Evolutionary conservation across 2,113 vertebrate species (phyloP).

Genomic region (Marmota flaviventris): DNA sequence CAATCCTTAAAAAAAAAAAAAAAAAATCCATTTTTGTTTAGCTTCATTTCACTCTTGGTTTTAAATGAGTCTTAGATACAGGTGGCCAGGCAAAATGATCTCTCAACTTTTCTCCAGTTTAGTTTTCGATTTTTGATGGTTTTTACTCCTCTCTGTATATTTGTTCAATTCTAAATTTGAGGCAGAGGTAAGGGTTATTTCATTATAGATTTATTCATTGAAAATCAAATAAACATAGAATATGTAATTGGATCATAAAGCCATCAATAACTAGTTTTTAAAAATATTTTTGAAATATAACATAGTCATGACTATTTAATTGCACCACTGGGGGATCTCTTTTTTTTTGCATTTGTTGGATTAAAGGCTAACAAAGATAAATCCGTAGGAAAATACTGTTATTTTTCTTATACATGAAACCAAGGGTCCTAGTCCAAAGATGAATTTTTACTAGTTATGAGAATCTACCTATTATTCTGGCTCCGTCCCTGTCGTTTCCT

Average conservation of each 20-base stretch:
- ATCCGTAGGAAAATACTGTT: constrained; percentile 38
- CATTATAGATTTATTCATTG: neutral
- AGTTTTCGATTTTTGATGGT: neutral
- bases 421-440: neutral
- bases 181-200: neutral
- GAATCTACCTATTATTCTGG: neutral
- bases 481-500: constrained; percentile 14
- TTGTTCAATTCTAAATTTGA: neutral
- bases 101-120: constrained; percentile 24
- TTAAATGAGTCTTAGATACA: constrained; percentile 40
- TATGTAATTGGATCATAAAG: constrained; percentile 3
- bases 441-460: constrained; percentile 13
- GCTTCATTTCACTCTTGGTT: constrained; percentile 38
- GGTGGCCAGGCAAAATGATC: neutral
- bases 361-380: constrained; percentile 33
- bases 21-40: neutral
- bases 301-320: neutral
- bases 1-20: too few species aligned
- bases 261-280: neutral
- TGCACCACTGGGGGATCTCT: neutral
- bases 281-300: neutral
- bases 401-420: constrained; percentile 27
- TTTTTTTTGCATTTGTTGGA: constrained; percentile 48
- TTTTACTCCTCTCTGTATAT: neutral
- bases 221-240: constrained; percentile 39